Base-by-base conservation (phyloP, 2,113 vertebrate species). In the Nansenia antarctica region DNA sequence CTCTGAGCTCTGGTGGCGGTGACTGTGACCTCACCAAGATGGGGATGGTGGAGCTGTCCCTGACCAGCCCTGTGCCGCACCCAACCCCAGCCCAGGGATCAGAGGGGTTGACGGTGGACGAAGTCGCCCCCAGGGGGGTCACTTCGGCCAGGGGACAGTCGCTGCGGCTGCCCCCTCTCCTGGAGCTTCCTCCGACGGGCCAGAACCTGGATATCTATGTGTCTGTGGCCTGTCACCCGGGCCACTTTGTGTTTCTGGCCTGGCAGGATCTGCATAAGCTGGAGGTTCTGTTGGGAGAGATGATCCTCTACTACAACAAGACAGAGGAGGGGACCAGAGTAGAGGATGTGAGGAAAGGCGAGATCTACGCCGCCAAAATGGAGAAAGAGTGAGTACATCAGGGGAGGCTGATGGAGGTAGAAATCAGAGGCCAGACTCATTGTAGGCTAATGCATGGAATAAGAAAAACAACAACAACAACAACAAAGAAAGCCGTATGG, bases 251-350 rank as follows among this genome's bases (percentile, higher is more conserved):
- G 77, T 83, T 98, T 73, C 97, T 98, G 85, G 92, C 90, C 0
- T 98, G 95, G 96, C 91, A 96, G 75, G 93, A 97, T 58, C 87
- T 96, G 22, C 94, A 95, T 78, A 96, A 96, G 47, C 86, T 99
- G 76, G 93, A 94, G 6, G 93, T 95, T 52, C 74, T 99, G 35
- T 96, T 98, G 95, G 96, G 96, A 53, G 96, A 97, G 84, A 98
- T 98, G 97, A 91, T 97, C 49, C 89, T 98, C 0, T 93, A 93
- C 75, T 98, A 98, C 71, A 97, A 95, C 47, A 90, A 89, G 55
- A 85, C 80, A 2, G 91, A 88, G 32, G 92, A 89, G 78, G 60
- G 31, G 18, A 86, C 76, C 60, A 70, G 72, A 1, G 24, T 87
- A 14, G 37, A 66, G 9, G 2, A 39, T 0, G 57, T 96, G 18